Base-by-base conservation (phyloP, 2,797 vertebrate genomes). In the Brachyalestes nurse region DNA sequence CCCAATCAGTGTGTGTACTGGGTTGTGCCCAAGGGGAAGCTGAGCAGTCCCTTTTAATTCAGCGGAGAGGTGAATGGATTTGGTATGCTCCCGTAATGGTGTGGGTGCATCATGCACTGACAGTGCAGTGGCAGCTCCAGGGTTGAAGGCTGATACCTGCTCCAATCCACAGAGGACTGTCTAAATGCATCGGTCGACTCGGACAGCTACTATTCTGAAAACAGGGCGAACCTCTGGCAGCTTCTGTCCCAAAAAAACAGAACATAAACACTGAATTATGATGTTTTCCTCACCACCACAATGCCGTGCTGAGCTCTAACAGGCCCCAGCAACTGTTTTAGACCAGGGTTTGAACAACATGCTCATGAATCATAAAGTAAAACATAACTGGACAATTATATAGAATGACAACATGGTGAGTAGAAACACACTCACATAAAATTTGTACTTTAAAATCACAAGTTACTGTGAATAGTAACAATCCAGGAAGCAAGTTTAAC, bases 21-120 rank as follows among this genome's bases (percentile, higher is more conserved):
- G 45, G 80, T 77, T 40, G 73, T 65, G 51, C 51, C 76, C 53
- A 58, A 82, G 28, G 75, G 65, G 81, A 80, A 77, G 74, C 81
- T 58, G 60, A 28, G 19, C 9, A 67, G 77, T 78, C 78, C 71
- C 64, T 75, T 83, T 84, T 58, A 81, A 84, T 77, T 75, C 79
- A 74, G 53, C 61, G 79, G 62, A 82, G 71, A 80, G 65, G 82
- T 83, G 79, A 85, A 82, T 81, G 77, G 82, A 62, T 79, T 73
- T 73, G 64, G 62, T 61, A 72, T 51, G 49, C 49, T 62, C 65
- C 5, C 60, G 61, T 83, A 58, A 79, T 69, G 79, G 47, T 19
- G 14, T 51, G 66, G 67, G 28, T 58, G 60, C 75, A 77, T 79
- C 76, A 76, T 45, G 5, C 40, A 19, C 14, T 57, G 53, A 60